Evolutionary conservation across 2,113 vertebrate genomes (phyloP), one percentile per base, ranked within the genome.

Genomic region (Mustela lutreola): DNA sequence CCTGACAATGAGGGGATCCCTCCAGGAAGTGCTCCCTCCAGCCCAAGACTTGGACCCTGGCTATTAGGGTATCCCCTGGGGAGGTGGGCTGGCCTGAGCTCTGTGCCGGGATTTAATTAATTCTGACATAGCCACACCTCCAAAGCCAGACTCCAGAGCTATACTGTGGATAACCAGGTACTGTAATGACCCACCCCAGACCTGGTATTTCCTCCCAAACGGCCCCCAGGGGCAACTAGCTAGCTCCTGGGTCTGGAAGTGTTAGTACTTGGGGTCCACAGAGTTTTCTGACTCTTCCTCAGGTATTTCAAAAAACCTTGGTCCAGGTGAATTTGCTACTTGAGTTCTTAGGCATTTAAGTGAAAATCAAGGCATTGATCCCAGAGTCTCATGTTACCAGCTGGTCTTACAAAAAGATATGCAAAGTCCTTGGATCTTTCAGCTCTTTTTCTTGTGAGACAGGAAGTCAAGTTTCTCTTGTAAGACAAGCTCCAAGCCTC

Each of bases 291-390:
- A 87, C 70, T 87, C 48, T 67, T 87, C 65, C 50, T 76, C 60
- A 45, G 60, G n/a, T 87, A 81, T 67, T 67, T 85, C 24, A 65
- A 65, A 95, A 58, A 58, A 22, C 10, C 16, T 14, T 33, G 7
- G 36, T 42, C 60, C 81, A 78, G 78, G 67, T 42, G 65, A 82
- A 42, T 82, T 78, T 42, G 16, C 48, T 80, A 39, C n/a, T 95
- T 78, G 45, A 39, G n/a, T 50, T 62, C 39, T 87, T 28, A 2
- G 26, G 33, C 39, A 78, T 28, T 81, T 80, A 85, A 81, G 36
- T 53, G 62, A 83, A 94, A 97, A 62, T 78, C 82, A 71, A 67
- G 60, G 33, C 82, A 83, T 50, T 53, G 78, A 84, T 89, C 70
- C 79, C 56, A 73, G 63, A 84, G 31, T 58, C 85, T 65, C 36